Percentiles rank a stretch among this genome's conserved stretches.
These are phyloP conservation scores for Raja brachyura DNA, from an alignment of 2,113 vertebrate genomes.

Conservation along the genomic window DNA sequence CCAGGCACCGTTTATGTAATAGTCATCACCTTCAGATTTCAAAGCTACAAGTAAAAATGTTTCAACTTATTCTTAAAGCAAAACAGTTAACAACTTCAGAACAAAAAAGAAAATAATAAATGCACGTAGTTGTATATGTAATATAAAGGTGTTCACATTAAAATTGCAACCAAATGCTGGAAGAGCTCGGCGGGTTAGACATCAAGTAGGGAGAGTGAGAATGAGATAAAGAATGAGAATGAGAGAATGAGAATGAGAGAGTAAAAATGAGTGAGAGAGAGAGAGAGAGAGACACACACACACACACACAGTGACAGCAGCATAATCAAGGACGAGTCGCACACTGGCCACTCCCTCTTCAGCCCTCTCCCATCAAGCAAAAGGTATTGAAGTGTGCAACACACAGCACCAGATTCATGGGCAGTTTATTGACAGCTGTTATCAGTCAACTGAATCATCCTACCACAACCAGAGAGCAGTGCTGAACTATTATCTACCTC, in stretches of 20 bases:
- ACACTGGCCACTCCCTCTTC: too few species aligned
- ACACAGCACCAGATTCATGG: too few species aligned
- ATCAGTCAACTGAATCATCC: too few species aligned
- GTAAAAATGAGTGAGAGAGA: not conserved
- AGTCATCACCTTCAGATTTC: conserved; percentile 89
- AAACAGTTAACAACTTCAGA: not conserved
- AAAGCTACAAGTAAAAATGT: conserved; percentile 67
- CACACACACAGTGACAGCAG: not conserved
- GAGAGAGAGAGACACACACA: too few species aligned
- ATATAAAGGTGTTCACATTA: not conserved
- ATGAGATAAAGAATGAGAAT: not conserved
- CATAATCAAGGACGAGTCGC: too few species aligned
- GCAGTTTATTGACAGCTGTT: too few species aligned
- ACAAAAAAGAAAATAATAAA: conserved; percentile 42
- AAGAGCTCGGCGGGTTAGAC: not conserved
- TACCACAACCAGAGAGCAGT: too few species aligned
- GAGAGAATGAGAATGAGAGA: not conserved
- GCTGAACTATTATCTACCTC: too few species aligned
- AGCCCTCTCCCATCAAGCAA: too few species aligned
- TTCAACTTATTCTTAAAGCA: conserved; percentile 28
- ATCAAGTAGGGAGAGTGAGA: not conserved
- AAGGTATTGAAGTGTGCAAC: too few species aligned
- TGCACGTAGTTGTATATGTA: not conserved
- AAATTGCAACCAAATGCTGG: conserved; percentile 20
- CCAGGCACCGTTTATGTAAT: conserved; percentile 97